Conservation (phyloP, 2,797 vertebrate species). For the Clarias platycephalus region DNA sequence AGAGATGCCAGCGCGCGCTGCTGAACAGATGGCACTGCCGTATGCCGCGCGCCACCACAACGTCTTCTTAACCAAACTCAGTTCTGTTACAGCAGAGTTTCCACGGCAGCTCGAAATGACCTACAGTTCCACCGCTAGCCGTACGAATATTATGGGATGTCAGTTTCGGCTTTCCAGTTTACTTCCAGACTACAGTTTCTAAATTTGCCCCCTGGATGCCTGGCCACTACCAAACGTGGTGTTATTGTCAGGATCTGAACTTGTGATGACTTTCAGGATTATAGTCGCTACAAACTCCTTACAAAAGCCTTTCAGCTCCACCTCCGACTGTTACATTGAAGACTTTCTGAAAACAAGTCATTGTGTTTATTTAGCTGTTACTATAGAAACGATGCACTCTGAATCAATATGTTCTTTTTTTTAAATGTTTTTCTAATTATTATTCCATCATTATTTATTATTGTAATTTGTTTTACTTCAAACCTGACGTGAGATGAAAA, state of each 20-base stretch:
- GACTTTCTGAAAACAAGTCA: no score
- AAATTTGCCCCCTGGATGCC: background rate
- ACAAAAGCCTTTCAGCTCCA: no score
- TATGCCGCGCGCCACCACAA: constrained; percentile 39
- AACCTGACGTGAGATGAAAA: constrained; percentile 36
- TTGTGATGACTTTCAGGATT: background rate
- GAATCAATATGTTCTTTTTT: constrained; percentile 35
- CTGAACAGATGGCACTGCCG: constrained; percentile 61
- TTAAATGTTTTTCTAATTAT: no score
- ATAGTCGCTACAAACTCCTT: no score
- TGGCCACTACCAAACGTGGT: no score
- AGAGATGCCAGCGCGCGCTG: constrained; percentile 32
- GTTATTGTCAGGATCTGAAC: background rate
- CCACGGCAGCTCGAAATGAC: constrained; percentile 11
- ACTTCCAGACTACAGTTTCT: background rate
- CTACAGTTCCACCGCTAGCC: background rate
- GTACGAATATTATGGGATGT: background rate
- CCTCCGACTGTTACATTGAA: no score
- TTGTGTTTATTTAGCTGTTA: no score
- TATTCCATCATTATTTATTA: no score
- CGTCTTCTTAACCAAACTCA: background rate
- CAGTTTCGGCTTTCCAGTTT: constrained; percentile 5
- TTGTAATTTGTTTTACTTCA: background rate
- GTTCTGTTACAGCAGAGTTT: constrained; percentile 5
- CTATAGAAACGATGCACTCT: background rate